phyloP scores from a whole-genome alignment of 2,888 invertebrate species.

The Drosophila longiperda region DNA sequence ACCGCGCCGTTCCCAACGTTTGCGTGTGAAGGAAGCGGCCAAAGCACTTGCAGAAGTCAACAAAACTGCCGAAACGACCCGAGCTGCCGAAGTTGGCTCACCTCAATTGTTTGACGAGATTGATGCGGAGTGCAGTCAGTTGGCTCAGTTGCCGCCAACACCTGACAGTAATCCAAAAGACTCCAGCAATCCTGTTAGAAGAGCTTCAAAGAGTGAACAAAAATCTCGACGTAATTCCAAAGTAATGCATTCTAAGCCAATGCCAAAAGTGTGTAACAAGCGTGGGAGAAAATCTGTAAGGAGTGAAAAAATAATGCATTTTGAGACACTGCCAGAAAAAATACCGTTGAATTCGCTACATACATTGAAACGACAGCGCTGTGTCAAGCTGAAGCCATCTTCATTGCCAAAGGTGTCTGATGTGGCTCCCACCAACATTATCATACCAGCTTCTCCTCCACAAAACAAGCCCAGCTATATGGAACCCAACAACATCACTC shows the following conservation, averaged over 20 bases:
- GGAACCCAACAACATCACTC: not conserved
- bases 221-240: not conserved
- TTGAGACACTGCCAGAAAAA: not conserved
- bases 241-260: not conserved
- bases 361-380: not conserved
- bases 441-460: not conserved
- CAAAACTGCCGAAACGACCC: not conserved
- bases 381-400: not conserved
- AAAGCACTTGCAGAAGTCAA: not conserved
- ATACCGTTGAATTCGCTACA: not conserved
- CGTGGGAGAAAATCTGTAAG: not conserved
- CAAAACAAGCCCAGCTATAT: not conserved
- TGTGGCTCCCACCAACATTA: not conserved
- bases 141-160: conserved; percentile 16
- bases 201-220: not conserved
- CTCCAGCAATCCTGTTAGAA: not conserved
- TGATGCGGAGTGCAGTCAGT: conserved; percentile 50
- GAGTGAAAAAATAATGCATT: not conserved
- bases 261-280: not conserved
- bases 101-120: conserved; percentile 54
- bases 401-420: not conserved
- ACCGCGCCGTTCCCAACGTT: conserved; percentile 55
- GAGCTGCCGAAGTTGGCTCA: conserved; percentile 11
- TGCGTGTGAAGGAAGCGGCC: conserved; percentile 30
- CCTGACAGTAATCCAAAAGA: not conserved